Evolutionary conservation across 2,113 vertebrate species (phyloP), one percentile per base, ranked within the genome.

Genomic region (Deroptyus accipitrinus): DNA sequence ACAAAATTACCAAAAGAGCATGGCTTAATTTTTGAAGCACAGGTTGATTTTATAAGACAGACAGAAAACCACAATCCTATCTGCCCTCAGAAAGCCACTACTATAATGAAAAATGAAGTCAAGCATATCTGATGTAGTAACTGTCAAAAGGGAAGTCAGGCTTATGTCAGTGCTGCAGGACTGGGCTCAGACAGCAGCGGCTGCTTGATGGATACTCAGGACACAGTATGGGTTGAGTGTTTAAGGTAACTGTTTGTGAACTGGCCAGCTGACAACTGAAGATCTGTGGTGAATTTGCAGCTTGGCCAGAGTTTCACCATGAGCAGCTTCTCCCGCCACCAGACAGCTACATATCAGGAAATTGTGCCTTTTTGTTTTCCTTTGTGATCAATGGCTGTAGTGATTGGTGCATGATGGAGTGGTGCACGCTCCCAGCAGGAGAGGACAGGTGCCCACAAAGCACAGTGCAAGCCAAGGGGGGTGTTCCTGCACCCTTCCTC

Each of bases 201-300:
- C 63, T 69, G 92, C 61, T 49, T 89, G 92, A 68, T 77, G 49
- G 76, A 63, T 83, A 57, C 76, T 57, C 11, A 2, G 81, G 85
- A 80, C 79, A 77, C 27, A 12, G 54, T 17, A 30, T 37, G 74
- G 83, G 64, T 78, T 62, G 80, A 94, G 68, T 55, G 77, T 85
- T 95, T 73, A 76, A 88, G 80, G 78, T 90, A 86, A 64, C 83
- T 92, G 64, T 72, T 96, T 66, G 85, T 79, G 83, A 94, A 61
- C 44, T 85, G 82, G 42, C 69, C 11, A 1, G 17, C 48, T 86
- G 93, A 66, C 89, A 82, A 75, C 92, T 79, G 57, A 61, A 57
- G 79, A 54, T 75, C 57, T 52, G 86, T 2, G 5, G 49, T 86
- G 87, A 73, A 69, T 88, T 88, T 89, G 46, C 67, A 95, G 74